Base-by-base conservation (phyloP, 2,888 invertebrate species). In the Dynastes hyllus region DNA sequence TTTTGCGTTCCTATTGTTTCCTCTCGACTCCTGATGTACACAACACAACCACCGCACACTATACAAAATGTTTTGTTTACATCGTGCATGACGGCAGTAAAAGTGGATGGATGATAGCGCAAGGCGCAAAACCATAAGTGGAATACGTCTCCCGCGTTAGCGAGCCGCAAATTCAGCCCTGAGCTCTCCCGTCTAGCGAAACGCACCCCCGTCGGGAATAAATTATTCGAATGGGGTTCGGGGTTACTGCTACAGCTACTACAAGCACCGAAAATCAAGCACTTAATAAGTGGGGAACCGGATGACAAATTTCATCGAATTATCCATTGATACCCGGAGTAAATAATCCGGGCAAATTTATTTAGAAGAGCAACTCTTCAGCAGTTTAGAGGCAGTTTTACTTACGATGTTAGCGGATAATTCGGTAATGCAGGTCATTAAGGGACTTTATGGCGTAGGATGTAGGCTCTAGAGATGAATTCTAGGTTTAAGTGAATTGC, bases 271-370 rank as follows among this genome's bases (percentile, higher is more conserved):
- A 82, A 80, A 82, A 82, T 82, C 80, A 81, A 79, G 77, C 77
- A 67, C 82, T 82, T 81, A 81, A 80, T 82, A 80, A 81, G 63
- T 61, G 83, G 83, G 81, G 81, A 80, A 80, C 79, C 76, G 81
- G 81, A 83, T 83, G 84, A 84, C 83, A 84, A 84, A 84, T 84
- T 84, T 84, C 82, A 84, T 84, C 83, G 83, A 83, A 84, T 84
- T 83, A 83, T 81, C 80, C 80, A 80, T 82, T 81, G 81, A 83
- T 82, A 76, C 63, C 73, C 58, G 77, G 79, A 83, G 83, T 82
- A 82, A 80, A 83, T 82, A 83, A 84, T 82, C 83, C 79, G 77
- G 50, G 81, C 81, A 81, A 83, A 83, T 83, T 83, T 83, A 83
- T 80, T 83, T 82, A 83, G 78, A 66, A 61, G 40, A 61, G 50